A percentile compares a stretch with the other conserved stretches of the same genome.
Conservation (phyloP, 1,140 invertebrate genomes). For the Fopius arisanus region DNA sequence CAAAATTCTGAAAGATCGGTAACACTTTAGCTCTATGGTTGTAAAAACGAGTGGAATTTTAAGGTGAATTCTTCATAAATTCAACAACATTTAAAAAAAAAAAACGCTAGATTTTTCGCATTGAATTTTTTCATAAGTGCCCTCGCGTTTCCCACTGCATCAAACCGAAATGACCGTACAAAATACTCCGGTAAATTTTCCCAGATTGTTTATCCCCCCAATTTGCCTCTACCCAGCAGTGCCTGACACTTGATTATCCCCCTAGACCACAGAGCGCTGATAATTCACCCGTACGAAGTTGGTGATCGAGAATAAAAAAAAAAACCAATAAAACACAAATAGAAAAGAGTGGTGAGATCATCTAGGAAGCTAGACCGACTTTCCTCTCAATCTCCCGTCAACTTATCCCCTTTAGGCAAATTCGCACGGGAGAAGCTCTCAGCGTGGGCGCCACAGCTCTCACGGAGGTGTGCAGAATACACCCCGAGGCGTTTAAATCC, state of each 20-base stretch:
- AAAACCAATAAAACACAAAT: neutral
- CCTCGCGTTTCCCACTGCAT: no score
- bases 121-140: no score
- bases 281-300: neutral
- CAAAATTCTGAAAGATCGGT: no score
- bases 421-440: constrained; percentile 23
- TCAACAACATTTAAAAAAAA: no score
- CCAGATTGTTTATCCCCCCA: neutral
- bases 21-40: no score
- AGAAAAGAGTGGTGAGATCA: neutral
- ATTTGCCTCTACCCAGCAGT: neutral
- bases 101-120: no score
- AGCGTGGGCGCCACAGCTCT: constrained; percentile 24
- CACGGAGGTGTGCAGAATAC: neutral
- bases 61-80: no score
- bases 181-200: neutral
- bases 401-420: constrained; percentile 10
- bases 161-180: neutral
- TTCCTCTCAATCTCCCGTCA: neutral
- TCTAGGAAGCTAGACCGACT: constrained; percentile 21
- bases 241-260: constrained; percentile 4
- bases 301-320: neutral
- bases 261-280: constrained; percentile 3
- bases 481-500: neutral
- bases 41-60: no score